These are phyloP conservation scores for Melanocharis versteri DNA, from an alignment of 2,113 vertebrate species.

Conservation along the genomic window DNA sequence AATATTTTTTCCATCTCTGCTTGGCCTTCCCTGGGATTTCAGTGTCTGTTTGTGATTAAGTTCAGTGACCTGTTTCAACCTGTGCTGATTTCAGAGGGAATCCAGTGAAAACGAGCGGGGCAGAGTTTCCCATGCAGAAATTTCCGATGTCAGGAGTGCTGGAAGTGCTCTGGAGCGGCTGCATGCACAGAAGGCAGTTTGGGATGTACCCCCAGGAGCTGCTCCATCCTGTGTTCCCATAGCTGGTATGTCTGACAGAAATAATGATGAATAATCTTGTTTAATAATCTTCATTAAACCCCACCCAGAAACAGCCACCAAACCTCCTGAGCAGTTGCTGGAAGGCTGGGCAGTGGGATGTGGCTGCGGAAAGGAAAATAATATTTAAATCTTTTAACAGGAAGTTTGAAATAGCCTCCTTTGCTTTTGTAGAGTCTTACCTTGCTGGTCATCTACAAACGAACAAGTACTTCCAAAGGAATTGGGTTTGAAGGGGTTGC, in stretches of 20 bases:
- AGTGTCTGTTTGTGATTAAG: neutral
- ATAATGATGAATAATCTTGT: neutral
- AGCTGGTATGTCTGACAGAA: neutral
- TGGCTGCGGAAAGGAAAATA: neutral
- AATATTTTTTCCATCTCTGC: neutral
- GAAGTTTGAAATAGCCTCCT: fast-evolving
- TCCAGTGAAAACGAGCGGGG: neutral
- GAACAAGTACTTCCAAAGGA: fast-evolving
- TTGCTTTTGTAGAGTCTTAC: neutral
- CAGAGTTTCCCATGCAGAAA: neutral
- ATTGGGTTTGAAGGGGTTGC: fast-evolving
- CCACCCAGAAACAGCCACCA: neutral
- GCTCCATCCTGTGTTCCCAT: fast-evolving
- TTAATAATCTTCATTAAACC: neutral
- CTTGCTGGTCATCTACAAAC: neutral
- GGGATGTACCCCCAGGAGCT: fast-evolving
- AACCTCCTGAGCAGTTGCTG: fast-evolving
- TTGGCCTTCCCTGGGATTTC: neutral
- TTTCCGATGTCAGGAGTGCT: neutral
- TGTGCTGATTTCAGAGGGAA: neutral
- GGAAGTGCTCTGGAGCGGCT: neutral
- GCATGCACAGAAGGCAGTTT: fast-evolving
- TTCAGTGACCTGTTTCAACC: neutral
- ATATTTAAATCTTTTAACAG: neutral
- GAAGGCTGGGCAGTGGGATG: fast-evolving